These are phyloP conservation scores for Anthoscopus minutus DNA, from an alignment of 2,113 vertebrate genomes.

Conservation along the genomic window DNA sequence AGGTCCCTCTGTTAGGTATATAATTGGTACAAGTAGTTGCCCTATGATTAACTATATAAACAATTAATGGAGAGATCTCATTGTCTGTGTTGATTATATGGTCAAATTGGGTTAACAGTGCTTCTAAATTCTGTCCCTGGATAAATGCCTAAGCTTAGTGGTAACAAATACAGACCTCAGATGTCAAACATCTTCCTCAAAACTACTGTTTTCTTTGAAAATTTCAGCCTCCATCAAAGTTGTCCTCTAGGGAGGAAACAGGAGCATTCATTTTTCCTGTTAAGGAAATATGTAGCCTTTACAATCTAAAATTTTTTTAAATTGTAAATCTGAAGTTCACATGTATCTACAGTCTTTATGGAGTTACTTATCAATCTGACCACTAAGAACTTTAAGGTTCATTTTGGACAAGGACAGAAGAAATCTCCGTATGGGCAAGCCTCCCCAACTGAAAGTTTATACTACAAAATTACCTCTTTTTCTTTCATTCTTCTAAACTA, in stretches of 20 bases:
- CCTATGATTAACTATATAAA: background rate
- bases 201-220: background rate
- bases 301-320: background rate
- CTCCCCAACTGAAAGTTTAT: background rate
- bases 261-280: background rate
- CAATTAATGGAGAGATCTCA: background rate
- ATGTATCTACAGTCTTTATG: background rate
- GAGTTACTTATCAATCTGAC: background rate
- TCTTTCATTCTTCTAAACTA: background rate
- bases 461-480: background rate
- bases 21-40: background rate
- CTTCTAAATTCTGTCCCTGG: background rate
- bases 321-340: background rate
- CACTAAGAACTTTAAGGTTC: background rate
- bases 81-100: background rate
- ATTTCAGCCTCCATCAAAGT: background rate
- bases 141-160: background rate
- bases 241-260: background rate
- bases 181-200: background rate
- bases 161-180: background rate
- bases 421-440: background rate
- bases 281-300: background rate
- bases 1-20: background rate
- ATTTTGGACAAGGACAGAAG: background rate
- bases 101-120: background rate